phyloP scores from a whole-genome alignment of 2,888 invertebrate genomes.

The Apamea monoglypha region DNA sequence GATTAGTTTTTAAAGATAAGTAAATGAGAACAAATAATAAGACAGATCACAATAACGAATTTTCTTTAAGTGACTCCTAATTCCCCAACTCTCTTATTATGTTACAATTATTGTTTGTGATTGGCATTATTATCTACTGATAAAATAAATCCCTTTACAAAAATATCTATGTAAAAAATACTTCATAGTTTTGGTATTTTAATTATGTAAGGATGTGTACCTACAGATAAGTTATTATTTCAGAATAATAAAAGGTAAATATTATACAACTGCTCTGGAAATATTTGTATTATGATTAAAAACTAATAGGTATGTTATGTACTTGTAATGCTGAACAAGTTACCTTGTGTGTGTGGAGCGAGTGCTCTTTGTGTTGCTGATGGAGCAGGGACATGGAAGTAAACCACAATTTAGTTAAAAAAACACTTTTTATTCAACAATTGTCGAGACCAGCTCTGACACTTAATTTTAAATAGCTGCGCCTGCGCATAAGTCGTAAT shows the following conservation, averaged over 20 bases:
- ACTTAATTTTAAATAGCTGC: conserved; percentile 51
- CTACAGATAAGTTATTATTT: neutral
- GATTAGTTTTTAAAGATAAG: no score
- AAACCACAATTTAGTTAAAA: conserved; percentile 56
- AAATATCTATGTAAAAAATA: conserved; percentile 4
- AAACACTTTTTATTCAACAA: conserved; percentile 57
- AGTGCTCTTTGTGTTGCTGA: neutral
- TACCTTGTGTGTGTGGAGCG: neutral
- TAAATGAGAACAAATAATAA: no score
- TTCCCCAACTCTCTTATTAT: no score
- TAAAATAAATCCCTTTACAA: neutral
- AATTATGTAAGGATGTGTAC: neutral
- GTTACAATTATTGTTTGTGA: neutral
- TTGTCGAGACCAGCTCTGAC: conserved; percentile 64
- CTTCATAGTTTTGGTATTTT: conserved; percentile 4
- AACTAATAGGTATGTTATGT: neutral
- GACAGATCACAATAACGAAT: no score
- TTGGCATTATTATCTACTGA: conserved; percentile 1
- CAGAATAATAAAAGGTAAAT: neutral
- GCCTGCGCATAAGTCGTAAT: conserved; percentile 57
- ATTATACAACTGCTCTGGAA: neutral
- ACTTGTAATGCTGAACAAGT: neutral
- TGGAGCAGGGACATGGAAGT: conserved; percentile 11
- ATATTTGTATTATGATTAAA: neutral
- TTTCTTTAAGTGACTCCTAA: no score